phyloP scores from a whole-genome alignment of 2,113 vertebrate genomes.

The Dipodomys spectabilis region DNA sequence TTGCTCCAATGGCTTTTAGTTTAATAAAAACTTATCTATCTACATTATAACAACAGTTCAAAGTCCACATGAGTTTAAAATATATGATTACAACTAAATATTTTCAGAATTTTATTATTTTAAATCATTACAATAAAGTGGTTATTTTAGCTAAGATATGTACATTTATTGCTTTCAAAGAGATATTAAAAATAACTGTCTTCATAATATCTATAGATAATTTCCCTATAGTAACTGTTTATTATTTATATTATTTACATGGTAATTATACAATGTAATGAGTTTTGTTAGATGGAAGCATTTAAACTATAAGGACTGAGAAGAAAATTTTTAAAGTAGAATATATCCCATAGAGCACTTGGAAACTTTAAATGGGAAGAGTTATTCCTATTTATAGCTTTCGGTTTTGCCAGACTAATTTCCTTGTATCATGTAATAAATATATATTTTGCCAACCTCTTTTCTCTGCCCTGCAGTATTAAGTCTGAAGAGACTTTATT shows the following conservation, averaged over 20 bases:
- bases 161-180: not conserved
- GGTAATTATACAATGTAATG: not conserved
- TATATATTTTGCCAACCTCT: slow-evolving; percentile 56
- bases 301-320: not conserved
- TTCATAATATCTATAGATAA: not conserved
- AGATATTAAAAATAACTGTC: slow-evolving; percentile 7
- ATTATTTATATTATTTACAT: too few species aligned
- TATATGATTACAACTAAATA: not conserved
- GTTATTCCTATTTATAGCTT: slow-evolving; percentile 55
- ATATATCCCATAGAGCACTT: slow-evolving; percentile 12
- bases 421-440: slow-evolving; percentile 64
- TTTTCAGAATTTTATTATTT: slow-evolving; percentile 13
- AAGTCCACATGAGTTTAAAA: not conserved
- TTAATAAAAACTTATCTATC: not conserved
- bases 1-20: not conserved
- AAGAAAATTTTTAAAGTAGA: slow-evolving; percentile 55
- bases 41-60: not conserved
- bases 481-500: slow-evolving; percentile 77
- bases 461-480: slow-evolving; percentile 67
- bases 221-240: not conserved
- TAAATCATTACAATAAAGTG: not conserved
- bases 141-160: too few species aligned
- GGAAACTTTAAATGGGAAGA: slow-evolving; percentile 62
- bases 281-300: not conserved
- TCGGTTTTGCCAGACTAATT: slow-evolving; percentile 47